Base-by-base conservation (phyloP, 2,888 invertebrate species). In the Philereme transversata region DNA sequence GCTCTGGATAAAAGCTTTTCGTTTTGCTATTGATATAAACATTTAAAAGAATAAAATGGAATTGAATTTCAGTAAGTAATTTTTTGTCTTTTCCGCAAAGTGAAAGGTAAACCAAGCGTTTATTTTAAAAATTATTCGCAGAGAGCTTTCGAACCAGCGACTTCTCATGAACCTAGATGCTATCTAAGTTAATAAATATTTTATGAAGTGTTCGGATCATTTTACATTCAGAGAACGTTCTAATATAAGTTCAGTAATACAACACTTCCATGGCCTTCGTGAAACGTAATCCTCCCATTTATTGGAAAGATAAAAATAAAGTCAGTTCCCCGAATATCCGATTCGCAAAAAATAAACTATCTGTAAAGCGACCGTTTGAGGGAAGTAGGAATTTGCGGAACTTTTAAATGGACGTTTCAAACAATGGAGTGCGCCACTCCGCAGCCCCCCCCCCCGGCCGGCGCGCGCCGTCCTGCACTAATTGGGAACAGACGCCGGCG, bases 1-100 rank as follows among this genome's bases (percentile, higher is more conserved):
- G 62, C 55, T 35, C 53, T 8, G 51, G 36, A 51, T 49, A 57
- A 53, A 57, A 44, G 41, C 36, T 51, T 35, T 45, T 34, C 46
- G n/a, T 53, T 51, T 10, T 35, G 45, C 58, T 58, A 58, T 54
- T 62, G 51, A 62, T 54, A 57, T 62, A 22, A 58, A 58, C 58
- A 58, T 62, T 51, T 62, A 51, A 51, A 57, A 62, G 62, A 55
- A 58, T 51, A 50, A 52, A 58, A 62, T 55, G 54, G 51, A 40
- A 62, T 51, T 48, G 54, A 44, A 51, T 55, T 50, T 51, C 38
- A 41, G 57, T 58, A 48, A 58, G 22, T 22, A 22, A 58, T 38
- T n/a, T n/a, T n/a, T n/a, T 40, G 52, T 59, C 50, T 48, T 51
- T 46, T 55, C 58, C 62, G 62, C 54, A 54, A 60, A 48, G 54